Evolutionary conservation across 1,140 invertebrate genomes (phyloP).

Genomic region (Subanguina moxae): DNA sequence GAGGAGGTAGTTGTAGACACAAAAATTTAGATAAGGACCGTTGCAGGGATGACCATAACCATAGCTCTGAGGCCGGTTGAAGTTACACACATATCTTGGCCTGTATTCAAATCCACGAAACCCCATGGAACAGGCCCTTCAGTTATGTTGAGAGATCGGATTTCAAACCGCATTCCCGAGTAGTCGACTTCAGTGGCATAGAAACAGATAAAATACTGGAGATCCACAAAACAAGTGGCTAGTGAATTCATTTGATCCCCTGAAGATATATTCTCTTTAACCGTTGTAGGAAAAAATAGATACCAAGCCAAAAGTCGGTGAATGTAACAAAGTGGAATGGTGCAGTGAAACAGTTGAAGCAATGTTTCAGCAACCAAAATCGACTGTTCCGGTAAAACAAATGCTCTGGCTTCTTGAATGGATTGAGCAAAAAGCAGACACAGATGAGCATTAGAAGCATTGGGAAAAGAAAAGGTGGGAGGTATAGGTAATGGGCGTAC

Average conservation of each 20-base stretch:
- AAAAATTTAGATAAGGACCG: not conserved
- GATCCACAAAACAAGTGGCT: slow-evolving; percentile 80
- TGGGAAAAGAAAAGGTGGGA: slow-evolving; percentile 85
- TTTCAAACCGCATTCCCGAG: slow-evolving; percentile 42
- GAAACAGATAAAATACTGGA: slow-evolving; percentile 80
- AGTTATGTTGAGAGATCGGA: slow-evolving; percentile 50
- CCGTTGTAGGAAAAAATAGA: no score
- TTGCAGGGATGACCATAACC: slow-evolving; percentile 70
- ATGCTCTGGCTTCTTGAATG: slow-evolving; percentile 64
- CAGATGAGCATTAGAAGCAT: slow-evolving; percentile 79
- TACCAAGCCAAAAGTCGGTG: slow-evolving; percentile 94
- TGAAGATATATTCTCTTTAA: no score
- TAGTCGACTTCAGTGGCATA: slow-evolving; percentile 62
- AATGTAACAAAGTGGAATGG: slow-evolving; percentile 93
- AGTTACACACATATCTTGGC: slow-evolving; percentile 60
- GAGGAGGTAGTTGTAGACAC: slow-evolving; percentile 62
- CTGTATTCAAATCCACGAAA: slow-evolving; percentile 50
- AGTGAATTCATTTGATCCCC: slow-evolving; percentile 93
- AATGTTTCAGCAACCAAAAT: slow-evolving; percentile 66
- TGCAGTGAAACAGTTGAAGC: slow-evolving; percentile 67
- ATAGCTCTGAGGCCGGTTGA: slow-evolving; percentile 68
- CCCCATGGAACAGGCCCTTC: slow-evolving; percentile 53
- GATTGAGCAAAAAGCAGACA: slow-evolving; percentile 82
- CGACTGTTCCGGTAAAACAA: slow-evolving; percentile 84
- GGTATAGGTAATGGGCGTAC: slow-evolving; percentile 78